A percentile compares a stretch with the other conserved stretches of the same genome.
These are phyloP conservation scores for Lycorma delicatula DNA, from an alignment of 1,140 invertebrate species.

Conservation along the genomic window DNA sequence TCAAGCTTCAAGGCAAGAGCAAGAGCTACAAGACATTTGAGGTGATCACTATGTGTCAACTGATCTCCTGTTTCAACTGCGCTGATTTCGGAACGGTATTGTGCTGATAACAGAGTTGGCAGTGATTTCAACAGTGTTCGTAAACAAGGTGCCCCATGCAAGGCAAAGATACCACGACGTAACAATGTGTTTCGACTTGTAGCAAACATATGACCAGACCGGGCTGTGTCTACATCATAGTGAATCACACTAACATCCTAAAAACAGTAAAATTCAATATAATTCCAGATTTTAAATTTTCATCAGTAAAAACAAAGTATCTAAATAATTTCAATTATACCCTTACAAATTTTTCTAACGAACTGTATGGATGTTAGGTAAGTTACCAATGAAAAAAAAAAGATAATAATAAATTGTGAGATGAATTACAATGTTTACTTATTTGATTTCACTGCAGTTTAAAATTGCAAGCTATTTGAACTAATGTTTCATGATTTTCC, in stretches of 20 bases:
- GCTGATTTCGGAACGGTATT: slow-evolving; percentile 50
- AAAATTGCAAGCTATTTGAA: too few species aligned
- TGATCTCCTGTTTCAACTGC: slow-evolving; percentile 49
- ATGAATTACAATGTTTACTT: too few species aligned
- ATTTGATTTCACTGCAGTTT: too few species aligned
- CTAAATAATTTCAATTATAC: too few species aligned
- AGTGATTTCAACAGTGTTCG: slow-evolving; percentile 37
- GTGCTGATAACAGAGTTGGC: slow-evolving; percentile 43
- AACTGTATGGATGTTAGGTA: too few species aligned
- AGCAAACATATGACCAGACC: slow-evolving; percentile 41
- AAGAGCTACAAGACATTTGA: slow-evolving; percentile 49
- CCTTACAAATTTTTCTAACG: too few species aligned
- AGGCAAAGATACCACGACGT: slow-evolving; percentile 43
- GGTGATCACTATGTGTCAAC: slow-evolving; percentile 49
- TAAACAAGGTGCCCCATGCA: slow-evolving; percentile 49
- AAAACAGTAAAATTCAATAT: slow-evolving; percentile 7
- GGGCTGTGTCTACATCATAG: slow-evolving; percentile 39
- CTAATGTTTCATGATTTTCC: too few species aligned
- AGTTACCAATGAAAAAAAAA: too few species aligned
- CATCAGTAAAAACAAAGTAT: too few species aligned
- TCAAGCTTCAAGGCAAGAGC: slow-evolving; percentile 48
- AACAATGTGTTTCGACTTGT: slow-evolving; percentile 43
- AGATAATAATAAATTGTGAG: too few species aligned
- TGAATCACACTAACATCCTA: slow-evolving; percentile 44
- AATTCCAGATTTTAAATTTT: too few species aligned